These are phyloP conservation scores for Lutraria lutraria DNA, from an alignment of 2,888 invertebrate genomes.

Conservation along the genomic window DNA sequence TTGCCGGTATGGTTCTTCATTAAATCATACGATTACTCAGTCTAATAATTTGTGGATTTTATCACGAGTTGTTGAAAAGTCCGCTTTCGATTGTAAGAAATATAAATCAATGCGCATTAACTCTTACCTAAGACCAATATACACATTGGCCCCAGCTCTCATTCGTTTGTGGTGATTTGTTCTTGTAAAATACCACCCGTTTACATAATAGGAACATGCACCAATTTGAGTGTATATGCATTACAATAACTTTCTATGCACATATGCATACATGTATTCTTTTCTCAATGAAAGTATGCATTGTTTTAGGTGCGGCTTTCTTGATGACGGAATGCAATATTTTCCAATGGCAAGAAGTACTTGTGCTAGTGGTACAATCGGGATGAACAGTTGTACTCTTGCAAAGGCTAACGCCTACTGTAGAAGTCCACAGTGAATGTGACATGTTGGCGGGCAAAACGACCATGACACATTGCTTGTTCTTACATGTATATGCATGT, in stretches of 20 bases:
- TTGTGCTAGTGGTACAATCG: neutral
- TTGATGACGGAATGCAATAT: neutral
- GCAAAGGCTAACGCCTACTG: neutral
- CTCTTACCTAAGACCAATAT: neutral
- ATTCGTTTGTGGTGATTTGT: neutral
- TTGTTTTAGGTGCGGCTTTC: conserved; percentile 4
- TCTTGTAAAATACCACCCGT: neutral
- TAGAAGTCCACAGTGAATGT: neutral
- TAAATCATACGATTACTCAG: neutral
- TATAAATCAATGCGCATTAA: neutral
- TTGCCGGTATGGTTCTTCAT: neutral
- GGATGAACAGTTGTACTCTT: neutral
- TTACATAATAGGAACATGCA: no score
- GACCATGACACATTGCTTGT: neutral
- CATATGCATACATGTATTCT: neutral
- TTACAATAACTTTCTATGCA: neutral
- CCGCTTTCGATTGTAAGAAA: neutral
- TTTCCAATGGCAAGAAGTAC: neutral
- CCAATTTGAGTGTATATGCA: neutral
- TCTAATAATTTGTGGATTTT: neutral
- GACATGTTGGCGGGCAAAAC: neutral
- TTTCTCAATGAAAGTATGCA: neutral
- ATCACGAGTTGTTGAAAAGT: neutral
- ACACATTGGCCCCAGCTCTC: no score
- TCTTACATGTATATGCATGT: neutral